A percentile compares a stretch with the other conserved stretches of the same genome.
Conservation (phyloP, 2,113 vertebrate genomes). For the Delphinus delphis region DNA sequence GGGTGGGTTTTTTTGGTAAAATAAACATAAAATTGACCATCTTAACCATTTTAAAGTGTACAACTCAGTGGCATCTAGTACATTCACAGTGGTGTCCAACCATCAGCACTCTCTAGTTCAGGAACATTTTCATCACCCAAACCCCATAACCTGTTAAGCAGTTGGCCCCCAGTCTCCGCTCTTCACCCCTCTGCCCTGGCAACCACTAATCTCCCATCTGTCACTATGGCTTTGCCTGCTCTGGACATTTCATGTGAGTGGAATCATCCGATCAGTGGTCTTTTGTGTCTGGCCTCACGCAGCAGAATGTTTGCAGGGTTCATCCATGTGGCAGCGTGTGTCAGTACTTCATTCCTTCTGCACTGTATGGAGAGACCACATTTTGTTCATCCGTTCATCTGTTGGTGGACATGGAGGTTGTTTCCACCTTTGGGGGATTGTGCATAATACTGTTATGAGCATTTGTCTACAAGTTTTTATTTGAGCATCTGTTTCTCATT, state of each 20-base stretch:
- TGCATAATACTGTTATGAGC: not conserved
- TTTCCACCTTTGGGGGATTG: not conserved
- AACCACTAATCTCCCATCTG: not conserved
- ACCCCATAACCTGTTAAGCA: accelerated
- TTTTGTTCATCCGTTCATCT: accelerated
- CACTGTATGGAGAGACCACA: accelerated
- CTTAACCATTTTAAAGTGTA: not conserved
- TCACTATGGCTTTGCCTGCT: not conserved
- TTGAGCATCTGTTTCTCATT: not conserved
- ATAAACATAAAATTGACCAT: accelerated
- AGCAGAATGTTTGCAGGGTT: accelerated
- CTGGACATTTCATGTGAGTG: not conserved
- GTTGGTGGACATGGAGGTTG: not conserved
- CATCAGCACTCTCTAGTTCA: accelerated
- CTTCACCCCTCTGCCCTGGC: not conserved
- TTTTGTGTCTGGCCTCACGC: not conserved
- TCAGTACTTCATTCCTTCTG: too few species aligned
- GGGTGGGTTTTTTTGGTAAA: too few species aligned
- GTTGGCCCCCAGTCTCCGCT: not conserved
- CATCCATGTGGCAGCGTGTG: accelerated
- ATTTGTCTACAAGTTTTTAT: not conserved
- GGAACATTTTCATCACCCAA: not conserved
- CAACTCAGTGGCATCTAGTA: accelerated
- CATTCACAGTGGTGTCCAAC: accelerated
- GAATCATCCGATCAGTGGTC: accelerated